Evolutionary conservation across 2,797 vertebrate genomes (phyloP).

Genomic region (Gallirallus australis): DNA sequence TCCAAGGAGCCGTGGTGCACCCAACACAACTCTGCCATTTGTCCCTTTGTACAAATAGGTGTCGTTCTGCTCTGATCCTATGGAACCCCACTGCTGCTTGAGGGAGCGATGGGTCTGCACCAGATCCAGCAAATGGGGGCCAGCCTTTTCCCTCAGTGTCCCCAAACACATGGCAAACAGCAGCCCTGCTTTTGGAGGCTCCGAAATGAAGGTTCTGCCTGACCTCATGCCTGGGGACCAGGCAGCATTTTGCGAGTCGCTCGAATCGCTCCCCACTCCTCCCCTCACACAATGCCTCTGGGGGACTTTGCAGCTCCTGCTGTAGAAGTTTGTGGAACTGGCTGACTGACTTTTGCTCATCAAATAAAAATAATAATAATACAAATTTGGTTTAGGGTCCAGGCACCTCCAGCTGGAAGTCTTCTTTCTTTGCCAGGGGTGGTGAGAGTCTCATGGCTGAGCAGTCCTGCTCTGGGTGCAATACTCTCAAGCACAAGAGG

Average conservation of each 20-base stretch:
- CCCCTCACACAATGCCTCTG: accelerated
- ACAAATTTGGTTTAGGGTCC: not conserved
- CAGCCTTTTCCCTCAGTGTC: not conserved
- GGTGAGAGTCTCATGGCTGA: not conserved
- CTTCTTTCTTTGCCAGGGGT: not conserved
- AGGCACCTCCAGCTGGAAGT: not conserved
- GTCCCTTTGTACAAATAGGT: not conserved
- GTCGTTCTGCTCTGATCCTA: not conserved
- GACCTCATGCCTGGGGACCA: not conserved
- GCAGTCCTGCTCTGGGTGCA: not conserved
- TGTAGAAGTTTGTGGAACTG: not conserved
- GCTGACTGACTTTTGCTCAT: not conserved
- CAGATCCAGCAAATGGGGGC: accelerated
- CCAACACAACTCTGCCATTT: not conserved
- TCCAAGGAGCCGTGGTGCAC: not conserved
- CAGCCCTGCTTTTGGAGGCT: not conserved
- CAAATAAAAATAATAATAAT: not conserved
- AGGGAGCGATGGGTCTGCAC: not conserved
- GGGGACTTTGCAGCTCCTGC: not conserved
- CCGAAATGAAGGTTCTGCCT: not conserved
- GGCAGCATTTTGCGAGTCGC: accelerated
- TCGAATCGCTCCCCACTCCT: not conserved
- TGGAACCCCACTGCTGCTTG: not conserved
- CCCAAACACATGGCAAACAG: not conserved
- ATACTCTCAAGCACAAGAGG: not conserved